phyloP scores from a whole-genome alignment of 2,797 vertebrate genomes.

The Anguilla anguilla region DNA sequence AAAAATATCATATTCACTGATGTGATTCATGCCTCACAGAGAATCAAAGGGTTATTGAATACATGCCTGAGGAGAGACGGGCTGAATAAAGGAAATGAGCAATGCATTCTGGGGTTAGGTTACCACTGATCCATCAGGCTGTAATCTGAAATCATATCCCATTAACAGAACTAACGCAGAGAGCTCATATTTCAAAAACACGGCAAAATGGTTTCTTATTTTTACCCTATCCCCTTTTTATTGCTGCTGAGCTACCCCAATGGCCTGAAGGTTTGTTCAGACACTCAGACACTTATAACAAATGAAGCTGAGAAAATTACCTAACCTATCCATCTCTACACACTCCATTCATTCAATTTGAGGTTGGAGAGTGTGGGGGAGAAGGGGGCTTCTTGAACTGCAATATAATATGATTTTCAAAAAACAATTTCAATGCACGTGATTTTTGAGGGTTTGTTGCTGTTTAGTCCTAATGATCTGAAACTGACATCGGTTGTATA shows the following conservation, averaged over 20 bases:
- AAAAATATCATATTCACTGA: background rate
- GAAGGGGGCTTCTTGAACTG: background rate
- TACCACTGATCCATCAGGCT: constrained; percentile 27
- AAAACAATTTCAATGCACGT: background rate
- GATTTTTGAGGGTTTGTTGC: background rate
- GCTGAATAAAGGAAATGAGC: constrained; percentile 1
- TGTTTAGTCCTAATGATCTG: background rate
- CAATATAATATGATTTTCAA: background rate
- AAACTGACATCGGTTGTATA: background rate
- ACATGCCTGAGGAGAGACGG: background rate
- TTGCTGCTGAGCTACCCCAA: constrained; percentile 24
- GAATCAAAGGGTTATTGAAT: constrained; percentile 8
- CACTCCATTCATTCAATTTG: constrained; percentile 16
- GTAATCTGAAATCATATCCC: constrained; percentile 33
- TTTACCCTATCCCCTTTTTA: constrained; percentile 28
- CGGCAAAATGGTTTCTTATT: constrained; percentile 31
- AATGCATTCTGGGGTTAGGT: constrained; percentile 28
- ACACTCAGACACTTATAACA: constrained; percentile 34
- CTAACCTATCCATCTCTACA: background rate
- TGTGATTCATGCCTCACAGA: background rate
- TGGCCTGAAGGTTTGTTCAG: constrained; percentile 23
- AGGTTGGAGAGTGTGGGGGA: background rate
- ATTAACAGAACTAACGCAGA: constrained; percentile 23
- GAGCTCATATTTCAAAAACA: constrained; percentile 35
- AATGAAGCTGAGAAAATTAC: constrained; percentile 26